Conservation (phyloP, 1,140 invertebrate genomes). For the Anadara kagoshimensis region DNA sequence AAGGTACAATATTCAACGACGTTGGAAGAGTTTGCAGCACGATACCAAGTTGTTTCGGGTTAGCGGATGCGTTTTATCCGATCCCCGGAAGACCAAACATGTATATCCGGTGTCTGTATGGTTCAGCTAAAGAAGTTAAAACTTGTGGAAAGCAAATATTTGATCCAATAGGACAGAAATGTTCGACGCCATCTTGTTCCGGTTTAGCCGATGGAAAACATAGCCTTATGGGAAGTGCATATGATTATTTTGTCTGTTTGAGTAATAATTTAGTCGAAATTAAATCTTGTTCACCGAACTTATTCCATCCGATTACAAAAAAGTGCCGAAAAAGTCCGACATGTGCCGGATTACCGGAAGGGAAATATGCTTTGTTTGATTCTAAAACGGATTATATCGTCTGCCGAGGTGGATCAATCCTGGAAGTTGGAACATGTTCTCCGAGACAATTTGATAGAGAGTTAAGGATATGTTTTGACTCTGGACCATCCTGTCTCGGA, state of each 20-base stretch:
- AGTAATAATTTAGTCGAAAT: background rate
- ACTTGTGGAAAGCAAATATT: slow-evolving; percentile 15
- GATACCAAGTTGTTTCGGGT: slow-evolving; percentile 52
- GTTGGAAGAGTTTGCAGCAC: too few relatives aligned
- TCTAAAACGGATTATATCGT: slow-evolving; percentile 23
- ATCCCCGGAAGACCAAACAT: slow-evolving; percentile 50
- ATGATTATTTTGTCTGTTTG: slow-evolving; percentile 14
- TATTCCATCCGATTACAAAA: background rate
- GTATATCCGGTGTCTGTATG: slow-evolving; percentile 53
- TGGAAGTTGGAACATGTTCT: background rate
- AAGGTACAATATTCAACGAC: too few relatives aligned
- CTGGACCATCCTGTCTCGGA: background rate
- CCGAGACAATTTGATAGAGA: slow-evolving; percentile 13
- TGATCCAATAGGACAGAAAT: background rate
- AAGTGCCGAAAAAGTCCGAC: background rate
- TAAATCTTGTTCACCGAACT: slow-evolving; percentile 3
- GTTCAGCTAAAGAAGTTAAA: slow-evolving; percentile 46
- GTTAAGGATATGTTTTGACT: slow-evolving; percentile 4
- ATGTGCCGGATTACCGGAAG: slow-evolving; percentile 6
- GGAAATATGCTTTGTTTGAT: slow-evolving; percentile 11
- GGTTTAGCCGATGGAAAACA: slow-evolving; percentile 7
- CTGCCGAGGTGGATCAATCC: background rate
- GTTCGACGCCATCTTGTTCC: slow-evolving; percentile 1
- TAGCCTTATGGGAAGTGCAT: slow-evolving; percentile 1
- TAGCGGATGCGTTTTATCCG: slow-evolving; percentile 52